Evolutionary conservation across 2,113 vertebrate genomes (phyloP).

Genomic region (Aspidoscelis tigris): DNA sequence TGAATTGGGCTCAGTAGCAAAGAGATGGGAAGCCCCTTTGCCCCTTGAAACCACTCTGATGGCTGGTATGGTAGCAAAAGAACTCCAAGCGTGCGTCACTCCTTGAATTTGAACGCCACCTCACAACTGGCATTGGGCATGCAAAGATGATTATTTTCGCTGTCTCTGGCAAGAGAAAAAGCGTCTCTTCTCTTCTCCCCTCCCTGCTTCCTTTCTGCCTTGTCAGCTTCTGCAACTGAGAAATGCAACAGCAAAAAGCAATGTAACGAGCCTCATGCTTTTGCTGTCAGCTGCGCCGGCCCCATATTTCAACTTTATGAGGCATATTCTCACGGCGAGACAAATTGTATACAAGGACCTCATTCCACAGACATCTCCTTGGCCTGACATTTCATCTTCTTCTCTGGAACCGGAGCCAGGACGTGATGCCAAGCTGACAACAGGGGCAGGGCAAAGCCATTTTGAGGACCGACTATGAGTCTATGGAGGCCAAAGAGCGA

Average conservation of each 20-base stretch:
- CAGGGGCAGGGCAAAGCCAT: neutral
- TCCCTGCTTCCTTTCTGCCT: conserved; percentile 17
- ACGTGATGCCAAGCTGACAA: neutral
- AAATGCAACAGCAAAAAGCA: conserved; percentile 8
- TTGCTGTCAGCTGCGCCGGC: neutral
- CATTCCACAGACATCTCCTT: conserved; percentile 5
- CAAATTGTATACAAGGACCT: neutral
- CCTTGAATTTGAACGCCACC: neutral
- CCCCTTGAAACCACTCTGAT: neutral
- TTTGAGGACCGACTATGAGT: too few relatives aligned
- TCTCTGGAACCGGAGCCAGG: neutral
- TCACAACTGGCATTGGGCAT: neutral
- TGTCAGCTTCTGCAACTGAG: neutral
- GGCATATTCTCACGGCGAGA: neutral
- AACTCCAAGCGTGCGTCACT: neutral
- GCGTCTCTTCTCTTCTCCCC: neutral
- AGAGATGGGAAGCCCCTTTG: neutral
- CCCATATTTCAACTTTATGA: conserved; percentile 22
- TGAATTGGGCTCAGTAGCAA: too few relatives aligned
- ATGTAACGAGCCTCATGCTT: neutral
- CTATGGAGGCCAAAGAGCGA: neutral
- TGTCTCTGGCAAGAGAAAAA: neutral
- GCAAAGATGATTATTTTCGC: neutral
- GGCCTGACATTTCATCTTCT: neutral
- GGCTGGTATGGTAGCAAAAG: neutral